Conservation (phyloP, 2,113 vertebrate genomes). For the Cacatua alba region DNA sequence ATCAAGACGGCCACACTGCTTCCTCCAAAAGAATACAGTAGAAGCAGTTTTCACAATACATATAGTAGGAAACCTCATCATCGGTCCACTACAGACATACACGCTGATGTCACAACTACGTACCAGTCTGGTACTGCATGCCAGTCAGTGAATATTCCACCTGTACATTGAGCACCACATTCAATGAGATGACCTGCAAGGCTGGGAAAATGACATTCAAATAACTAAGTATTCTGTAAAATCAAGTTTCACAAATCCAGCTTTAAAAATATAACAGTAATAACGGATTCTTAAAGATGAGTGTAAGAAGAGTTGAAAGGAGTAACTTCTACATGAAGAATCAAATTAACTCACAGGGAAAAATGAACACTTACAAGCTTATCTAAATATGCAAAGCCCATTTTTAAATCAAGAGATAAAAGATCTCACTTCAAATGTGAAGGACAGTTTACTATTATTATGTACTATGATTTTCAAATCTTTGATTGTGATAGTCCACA, state of each 20-base stretch:
- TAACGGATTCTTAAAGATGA: background rate
- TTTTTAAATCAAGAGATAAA: background rate
- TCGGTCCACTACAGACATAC: background rate
- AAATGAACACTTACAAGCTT: background rate
- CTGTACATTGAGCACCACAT: slow-evolving; percentile 86
- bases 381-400: background rate
- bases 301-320: background rate
- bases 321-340: background rate
- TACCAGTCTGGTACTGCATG: slow-evolving; percentile 85
- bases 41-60: background rate
- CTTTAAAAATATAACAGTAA: background rate
- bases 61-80: background rate
- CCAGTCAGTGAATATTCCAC: slow-evolving; percentile 91
- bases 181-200: slow-evolving; percentile 88
- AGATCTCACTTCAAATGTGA: background rate
- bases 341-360: background rate
- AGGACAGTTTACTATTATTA: background rate
- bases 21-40: background rate
- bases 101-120: background rate
- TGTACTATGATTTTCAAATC: background rate
- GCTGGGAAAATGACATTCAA: slow-evolving; percentile 58
- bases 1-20: background rate
- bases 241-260: background rate
- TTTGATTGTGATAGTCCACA: background rate
- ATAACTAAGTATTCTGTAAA: background rate